phyloP scores from a whole-genome alignment of 2,888 invertebrate species.

The Ethmia dodecea region DNA sequence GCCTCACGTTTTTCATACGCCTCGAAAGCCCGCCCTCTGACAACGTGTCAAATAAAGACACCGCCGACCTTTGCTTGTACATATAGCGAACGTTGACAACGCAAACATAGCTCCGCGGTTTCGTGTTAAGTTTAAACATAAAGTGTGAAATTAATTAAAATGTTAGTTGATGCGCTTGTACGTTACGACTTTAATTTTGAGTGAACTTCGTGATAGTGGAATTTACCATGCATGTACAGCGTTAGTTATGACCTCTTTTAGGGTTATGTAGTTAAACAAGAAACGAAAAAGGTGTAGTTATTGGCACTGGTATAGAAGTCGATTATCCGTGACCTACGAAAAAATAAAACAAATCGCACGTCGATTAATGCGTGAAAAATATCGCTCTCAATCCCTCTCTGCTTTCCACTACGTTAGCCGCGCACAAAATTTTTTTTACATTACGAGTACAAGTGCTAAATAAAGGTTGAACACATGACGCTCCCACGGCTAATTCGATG shows the following conservation, averaged over 20 bases:
- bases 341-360: background rate
- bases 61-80: slow-evolving; percentile 39
- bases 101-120: slow-evolving; percentile 13
- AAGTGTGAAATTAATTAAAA: slow-evolving; percentile 23
- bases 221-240: too few relatives aligned
- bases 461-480: slow-evolving; percentile 38
- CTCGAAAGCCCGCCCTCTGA: slow-evolving; percentile 51
- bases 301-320: too few relatives aligned
- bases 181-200: too few relatives aligned
- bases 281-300: too few relatives aligned
- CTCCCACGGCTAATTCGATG: slow-evolving; percentile 39
- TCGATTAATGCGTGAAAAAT: slow-evolving; percentile 24
- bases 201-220: too few relatives aligned
- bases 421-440: slow-evolving; percentile 34
- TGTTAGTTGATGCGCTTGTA: too few relatives aligned
- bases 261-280: too few relatives aligned
- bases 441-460: slow-evolving; percentile 29
- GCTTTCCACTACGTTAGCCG: slow-evolving; percentile 40
- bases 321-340: too few relatives aligned
- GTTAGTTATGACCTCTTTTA: too few relatives aligned
- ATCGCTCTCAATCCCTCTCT: slow-evolving; percentile 35
- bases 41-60: slow-evolving; percentile 59
- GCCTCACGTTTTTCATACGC: slow-evolving; percentile 74
- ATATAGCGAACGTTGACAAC: slow-evolving; percentile 30
- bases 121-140: slow-evolving; percentile 20